Conservation (phyloP, 2,113 vertebrate species). For the Bothrops jararaca region DNA sequence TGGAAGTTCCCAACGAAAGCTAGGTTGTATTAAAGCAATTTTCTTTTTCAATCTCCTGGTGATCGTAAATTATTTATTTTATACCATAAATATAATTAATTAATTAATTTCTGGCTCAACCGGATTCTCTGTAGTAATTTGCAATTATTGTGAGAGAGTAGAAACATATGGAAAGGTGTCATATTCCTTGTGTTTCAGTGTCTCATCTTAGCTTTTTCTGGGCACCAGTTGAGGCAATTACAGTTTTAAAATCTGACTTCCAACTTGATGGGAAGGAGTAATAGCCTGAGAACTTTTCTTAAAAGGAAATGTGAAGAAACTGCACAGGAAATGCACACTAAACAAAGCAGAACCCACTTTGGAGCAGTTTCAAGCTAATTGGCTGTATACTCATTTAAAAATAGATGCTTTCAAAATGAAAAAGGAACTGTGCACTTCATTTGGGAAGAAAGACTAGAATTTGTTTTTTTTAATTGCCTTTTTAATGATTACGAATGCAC, state of each 20-base stretch:
- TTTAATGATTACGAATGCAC: not conserved
- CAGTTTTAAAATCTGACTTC: not conserved
- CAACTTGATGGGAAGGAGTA: conserved; percentile 1
- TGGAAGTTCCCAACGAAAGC: too few species aligned
- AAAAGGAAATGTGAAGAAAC: not conserved
- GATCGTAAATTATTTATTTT: too few species aligned
- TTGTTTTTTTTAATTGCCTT: not conserved
- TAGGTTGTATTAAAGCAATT: too few species aligned
- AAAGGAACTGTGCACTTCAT: not conserved
- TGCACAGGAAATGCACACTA: not conserved
- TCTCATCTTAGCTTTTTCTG: not conserved
- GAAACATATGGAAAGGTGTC: not conserved
- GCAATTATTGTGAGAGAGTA: not conserved
- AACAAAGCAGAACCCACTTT: not conserved
- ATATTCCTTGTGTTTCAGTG: not conserved
- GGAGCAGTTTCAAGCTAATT: not conserved
- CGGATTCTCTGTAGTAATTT: not conserved
- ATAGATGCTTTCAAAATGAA: not conserved
- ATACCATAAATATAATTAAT: too few species aligned
- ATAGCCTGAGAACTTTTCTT: not conserved
- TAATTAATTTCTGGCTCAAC: not conserved
- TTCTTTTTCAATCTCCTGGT: too few species aligned
- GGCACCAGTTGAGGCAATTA: conserved; percentile 26
- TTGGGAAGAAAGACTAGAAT: not conserved
- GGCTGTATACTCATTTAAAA: not conserved